These are phyloP conservation scores for Agrochola circellaris DNA, from an alignment of 2,888 invertebrate genomes.

Conservation along the genomic window DNA sequence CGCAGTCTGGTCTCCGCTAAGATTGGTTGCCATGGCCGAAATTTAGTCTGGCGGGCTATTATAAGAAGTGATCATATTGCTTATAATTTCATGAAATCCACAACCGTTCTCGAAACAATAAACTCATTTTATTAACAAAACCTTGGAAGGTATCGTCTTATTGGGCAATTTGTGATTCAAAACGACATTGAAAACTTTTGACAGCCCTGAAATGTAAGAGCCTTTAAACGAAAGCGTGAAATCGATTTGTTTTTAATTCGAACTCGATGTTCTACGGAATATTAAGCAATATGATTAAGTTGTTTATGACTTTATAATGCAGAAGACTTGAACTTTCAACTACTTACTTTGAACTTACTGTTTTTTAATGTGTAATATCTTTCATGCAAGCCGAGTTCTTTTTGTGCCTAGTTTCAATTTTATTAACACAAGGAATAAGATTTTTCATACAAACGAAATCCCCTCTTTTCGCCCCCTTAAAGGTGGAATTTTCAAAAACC, in stretches of 20 bases:
- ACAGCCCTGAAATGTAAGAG: conserved; percentile 33
- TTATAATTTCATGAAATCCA: background rate
- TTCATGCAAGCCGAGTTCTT: too few species aligned
- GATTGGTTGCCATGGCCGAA: too few species aligned
- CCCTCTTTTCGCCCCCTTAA: too few species aligned
- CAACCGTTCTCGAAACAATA: background rate
- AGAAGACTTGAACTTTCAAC: background rate
- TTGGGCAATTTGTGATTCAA: conserved; percentile 43
- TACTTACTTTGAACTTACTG: background rate
- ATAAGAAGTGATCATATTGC: background rate
- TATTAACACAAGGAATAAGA: too few species aligned
- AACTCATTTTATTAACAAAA: conserved; percentile 11
- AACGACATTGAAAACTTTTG: conserved; percentile 37
- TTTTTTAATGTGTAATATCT: too few species aligned
- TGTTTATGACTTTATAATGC: conserved; percentile 14
- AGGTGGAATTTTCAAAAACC: too few species aligned
- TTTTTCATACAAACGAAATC: too few species aligned
- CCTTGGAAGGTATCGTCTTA: conserved; percentile 26
- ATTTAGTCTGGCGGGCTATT: too few species aligned
- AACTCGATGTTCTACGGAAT: conserved; percentile 17
- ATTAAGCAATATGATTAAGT: conserved; percentile 28
- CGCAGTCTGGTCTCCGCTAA: too few species aligned
- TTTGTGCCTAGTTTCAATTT: too few species aligned
- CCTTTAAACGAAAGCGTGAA: conserved; percentile 46
- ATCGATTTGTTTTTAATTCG: conserved; percentile 48